Base-by-base conservation (phyloP, 2,888 invertebrate species). In the Alcis repandata region DNA sequence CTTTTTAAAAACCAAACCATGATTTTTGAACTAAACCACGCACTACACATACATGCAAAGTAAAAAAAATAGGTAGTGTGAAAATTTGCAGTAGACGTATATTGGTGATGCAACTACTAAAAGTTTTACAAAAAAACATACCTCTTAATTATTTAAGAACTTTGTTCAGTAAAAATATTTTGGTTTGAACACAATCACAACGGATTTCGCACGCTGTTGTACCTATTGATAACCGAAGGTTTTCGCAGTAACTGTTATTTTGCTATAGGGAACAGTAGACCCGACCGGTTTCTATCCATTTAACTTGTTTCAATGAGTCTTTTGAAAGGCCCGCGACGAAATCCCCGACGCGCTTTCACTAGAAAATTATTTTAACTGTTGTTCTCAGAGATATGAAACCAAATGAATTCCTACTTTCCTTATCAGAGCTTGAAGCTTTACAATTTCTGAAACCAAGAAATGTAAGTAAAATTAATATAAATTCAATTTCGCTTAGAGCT, bases 381-480 rank as follows among this genome's bases (percentile, higher is more conserved):
- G 54, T 54, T 59, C 22, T 22, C 54, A 45, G 49, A 64, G 59
- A 64, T 64, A 56, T 59, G 49, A 49, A 36, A 59, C 63, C 41
- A 27, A 56, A 64, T 56, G 59, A 64, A 59, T 64, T 64, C 11
- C 43, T 43, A 43, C 49, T 59, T 64, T 49, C 54, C 59, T 49
- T 59, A 59, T 59, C 59, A 64, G 54, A 59, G 59, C 54, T 64
- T 56, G 17, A 64, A 63, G 57, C 52, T 66, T 60, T 20, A 56
- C 51, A 58, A 53, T 22, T 61, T 48, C 17, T 54, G 40, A 19
- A 56, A 64, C 53, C 64, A 64, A 64, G 64, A 56, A 56, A 59
- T 59, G 49, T 54, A 54, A 64, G 64, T 64, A 43, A 51, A 64
- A 64, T 64, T 49, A 59, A 59, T 59, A 59, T 59, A 59, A 64